A percentile compares a stretch with the other conserved stretches of the same genome.
Conservation (phyloP, 2,113 vertebrate species). For the Tringa solitaria region DNA sequence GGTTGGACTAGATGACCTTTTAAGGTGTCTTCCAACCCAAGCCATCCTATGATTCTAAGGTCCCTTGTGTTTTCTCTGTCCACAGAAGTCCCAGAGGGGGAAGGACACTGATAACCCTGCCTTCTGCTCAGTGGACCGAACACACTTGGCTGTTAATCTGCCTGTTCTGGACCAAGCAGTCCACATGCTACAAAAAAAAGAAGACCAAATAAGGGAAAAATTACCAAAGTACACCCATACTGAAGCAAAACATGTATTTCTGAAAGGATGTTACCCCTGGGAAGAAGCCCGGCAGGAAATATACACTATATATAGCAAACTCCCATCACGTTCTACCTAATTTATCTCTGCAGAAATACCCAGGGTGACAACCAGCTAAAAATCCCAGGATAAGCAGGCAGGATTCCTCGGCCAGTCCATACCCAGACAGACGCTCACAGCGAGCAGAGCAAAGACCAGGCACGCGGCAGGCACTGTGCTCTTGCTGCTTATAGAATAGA, state of each 20-base stretch:
- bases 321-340: not conserved
- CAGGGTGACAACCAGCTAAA: not conserved
- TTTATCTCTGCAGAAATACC: not conserved
- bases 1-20: too few species aligned
- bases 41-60: too few species aligned
- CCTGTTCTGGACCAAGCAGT: fast-evolving
- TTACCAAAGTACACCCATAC: not conserved
- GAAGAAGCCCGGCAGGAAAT: not conserved
- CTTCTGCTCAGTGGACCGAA: not conserved
- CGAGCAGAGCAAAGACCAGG: not conserved
- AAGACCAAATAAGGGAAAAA: not conserved
- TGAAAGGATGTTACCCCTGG: fast-evolving
- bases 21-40: too few species aligned
- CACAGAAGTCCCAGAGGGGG: not conserved
- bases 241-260: not conserved
- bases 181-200: fast-evolving
- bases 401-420: not conserved
- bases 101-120: not conserved
- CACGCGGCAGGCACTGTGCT: not conserved
- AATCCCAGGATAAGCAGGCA: fast-evolving
- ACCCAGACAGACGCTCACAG: not conserved
- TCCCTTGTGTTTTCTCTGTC: not conserved
- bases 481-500: not conserved
- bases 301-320: not conserved
- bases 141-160: fast-evolving